Evolutionary conservation across 2,113 vertebrate genomes (phyloP).

Genomic region (Hypomesus transpacificus): DNA sequence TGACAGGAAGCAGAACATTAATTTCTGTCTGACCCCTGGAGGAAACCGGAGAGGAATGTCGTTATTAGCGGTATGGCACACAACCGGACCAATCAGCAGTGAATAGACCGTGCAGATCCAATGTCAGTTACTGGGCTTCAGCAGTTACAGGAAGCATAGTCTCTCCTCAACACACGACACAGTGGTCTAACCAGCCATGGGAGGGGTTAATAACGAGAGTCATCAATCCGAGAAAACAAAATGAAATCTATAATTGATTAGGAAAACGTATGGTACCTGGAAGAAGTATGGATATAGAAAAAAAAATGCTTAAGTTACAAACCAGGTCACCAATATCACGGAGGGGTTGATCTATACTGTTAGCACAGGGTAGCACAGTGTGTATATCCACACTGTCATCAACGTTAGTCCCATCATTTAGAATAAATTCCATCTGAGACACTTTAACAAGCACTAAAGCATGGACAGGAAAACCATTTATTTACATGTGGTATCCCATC

Average conservation of each 20-base stretch:
- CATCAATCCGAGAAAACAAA: no score
- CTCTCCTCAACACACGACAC: no score
- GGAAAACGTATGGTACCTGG: not conserved
- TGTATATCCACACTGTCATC: not conserved
- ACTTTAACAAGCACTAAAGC: slow-evolving; percentile 33
- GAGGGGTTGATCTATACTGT: not conserved
- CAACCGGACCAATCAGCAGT: slow-evolving; percentile 56
- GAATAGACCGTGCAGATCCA: slow-evolving; percentile 57
- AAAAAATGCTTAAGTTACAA: not conserved
- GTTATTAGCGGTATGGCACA: slow-evolving; percentile 64
- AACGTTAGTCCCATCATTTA: slow-evolving; percentile 40
- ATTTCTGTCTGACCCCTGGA: slow-evolving; percentile 69
- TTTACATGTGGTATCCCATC: slow-evolving; percentile 14
- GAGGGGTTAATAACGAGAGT: no score
- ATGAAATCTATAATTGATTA: no score
- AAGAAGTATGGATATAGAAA: not conserved
- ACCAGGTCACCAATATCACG: not conserved
- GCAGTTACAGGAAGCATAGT: not conserved
- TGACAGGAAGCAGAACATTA: slow-evolving; percentile 63
- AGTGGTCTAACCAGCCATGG: no score
- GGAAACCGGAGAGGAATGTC: slow-evolving; percentile 67
- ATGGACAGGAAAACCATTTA: slow-evolving; percentile 27
- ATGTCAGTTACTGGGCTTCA: slow-evolving; percentile 15
- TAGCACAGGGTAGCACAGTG: not conserved
- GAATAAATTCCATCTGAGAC: slow-evolving; percentile 40